Conservation (phyloP, 2,113 vertebrate species). For the Amblyornis subalaris region DNA sequence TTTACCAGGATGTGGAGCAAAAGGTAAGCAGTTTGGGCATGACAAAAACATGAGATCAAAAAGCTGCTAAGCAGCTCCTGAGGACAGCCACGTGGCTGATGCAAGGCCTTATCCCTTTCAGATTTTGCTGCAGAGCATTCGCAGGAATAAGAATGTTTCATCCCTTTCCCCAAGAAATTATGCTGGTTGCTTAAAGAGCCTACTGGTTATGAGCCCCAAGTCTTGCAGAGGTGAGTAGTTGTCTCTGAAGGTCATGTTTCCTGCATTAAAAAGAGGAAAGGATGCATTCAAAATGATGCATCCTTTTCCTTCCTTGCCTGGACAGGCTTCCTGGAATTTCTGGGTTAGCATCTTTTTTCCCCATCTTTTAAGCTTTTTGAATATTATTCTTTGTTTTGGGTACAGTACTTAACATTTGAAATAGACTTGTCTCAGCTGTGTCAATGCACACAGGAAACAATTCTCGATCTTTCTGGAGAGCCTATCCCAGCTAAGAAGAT, state of each 20-base stretch:
- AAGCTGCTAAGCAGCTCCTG: not conserved
- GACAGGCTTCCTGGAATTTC: not conserved
- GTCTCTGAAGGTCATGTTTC: not conserved
- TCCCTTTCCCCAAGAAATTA: not conserved
- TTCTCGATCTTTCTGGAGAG: not conserved
- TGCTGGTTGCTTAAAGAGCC: not conserved
- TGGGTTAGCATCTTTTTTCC: not conserved
- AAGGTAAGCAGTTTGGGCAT: not conserved
- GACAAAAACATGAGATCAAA: not conserved
- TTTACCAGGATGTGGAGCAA: not conserved
- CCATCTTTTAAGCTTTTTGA: not conserved
- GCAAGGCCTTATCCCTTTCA: not conserved
- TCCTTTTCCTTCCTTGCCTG: not conserved
- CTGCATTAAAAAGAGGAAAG: not conserved
- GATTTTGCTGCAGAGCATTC: not conserved
- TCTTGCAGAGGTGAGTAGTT: not conserved
- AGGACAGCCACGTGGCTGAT: not conserved
- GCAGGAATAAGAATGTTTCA: not conserved
- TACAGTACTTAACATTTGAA: not conserved
- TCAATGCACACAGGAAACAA: not conserved
- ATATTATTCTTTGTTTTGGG: not conserved
- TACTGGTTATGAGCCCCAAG: not conserved
- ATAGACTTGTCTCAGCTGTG: not conserved
- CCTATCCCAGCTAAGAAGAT: not conserved
- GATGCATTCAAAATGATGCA: not conserved